Conservation (phyloP, 2,797 vertebrate genomes). For the Mallotus villosus region DNA sequence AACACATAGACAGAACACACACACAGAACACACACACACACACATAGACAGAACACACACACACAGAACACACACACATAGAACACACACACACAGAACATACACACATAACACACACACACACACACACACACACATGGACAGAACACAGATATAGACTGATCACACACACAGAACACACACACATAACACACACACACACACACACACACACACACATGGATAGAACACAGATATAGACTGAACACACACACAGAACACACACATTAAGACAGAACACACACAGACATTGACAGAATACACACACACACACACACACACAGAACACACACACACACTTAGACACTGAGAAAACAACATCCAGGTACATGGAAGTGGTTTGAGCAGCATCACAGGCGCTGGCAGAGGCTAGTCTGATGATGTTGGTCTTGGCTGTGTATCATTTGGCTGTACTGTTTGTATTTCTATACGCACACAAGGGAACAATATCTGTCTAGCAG, state of each 20-base stretch:
- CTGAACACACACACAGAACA: constrained; percentile 2
- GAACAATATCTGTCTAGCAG: constrained; percentile 7
- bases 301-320: neutral
- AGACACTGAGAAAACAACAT: neutral
- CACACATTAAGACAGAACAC: constrained; percentile 1
- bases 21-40: neutral
- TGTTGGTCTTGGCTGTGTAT: constrained; percentile 63
- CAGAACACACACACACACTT: neutral
- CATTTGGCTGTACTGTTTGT: neutral
- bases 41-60: constrained; percentile 16
- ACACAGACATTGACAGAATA: neutral
- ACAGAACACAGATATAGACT: too few species aligned
- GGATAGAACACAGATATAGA: neutral
- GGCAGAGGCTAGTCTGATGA: constrained; percentile 54
- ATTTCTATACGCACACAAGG: constrained; percentile 34
- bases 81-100: neutral
- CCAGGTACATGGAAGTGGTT: constrained; percentile 44
- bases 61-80: constrained; percentile 31
- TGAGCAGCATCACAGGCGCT: constrained; percentile 37
- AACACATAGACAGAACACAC: too few species aligned
- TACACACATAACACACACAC: neutral
- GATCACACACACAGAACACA: neutral
- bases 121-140: neutral
- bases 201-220: constrained; percentile 6
- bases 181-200: neutral